Evolutionary conservation across 2,888 invertebrate species (phyloP), one percentile per base, ranked within the genome.

Genomic region (Drosophila nr. fundita): DNA sequence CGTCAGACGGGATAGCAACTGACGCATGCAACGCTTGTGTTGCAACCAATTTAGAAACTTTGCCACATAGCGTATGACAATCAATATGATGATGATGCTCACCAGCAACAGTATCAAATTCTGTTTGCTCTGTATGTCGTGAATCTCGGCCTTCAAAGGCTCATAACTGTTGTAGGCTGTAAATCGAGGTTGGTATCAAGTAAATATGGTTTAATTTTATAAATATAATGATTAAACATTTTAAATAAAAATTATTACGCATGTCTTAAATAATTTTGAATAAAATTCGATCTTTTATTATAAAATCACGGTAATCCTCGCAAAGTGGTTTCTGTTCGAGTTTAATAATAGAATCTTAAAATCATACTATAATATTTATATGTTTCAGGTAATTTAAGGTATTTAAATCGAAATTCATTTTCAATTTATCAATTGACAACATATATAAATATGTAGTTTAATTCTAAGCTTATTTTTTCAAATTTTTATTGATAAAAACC

Each of bases 11-110:
- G 82, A 82, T n/a, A 91, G 55, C 34, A 90, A 50, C 13, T 77
- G 66, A 0, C 75, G 70, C 5, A 91, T 30, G 64, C 82, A 87
- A 3, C 89, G 86, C 55, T 83, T 91, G 61, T 81, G 73, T 8
- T 78, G 78, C 30, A 92, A 55, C 90, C 92, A 92, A 18, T 82
- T 78, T 2, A 92, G 61, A 10, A 79, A 72, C 62, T 91, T 91
- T 29, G 85, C 76, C 55, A 81, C 67, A 74, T 90, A 92, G 7
- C 89, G 86, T n/a, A 88, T 62, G 30, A 70, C 76, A 34, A 92
- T 80, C 34, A 92, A 61, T 24, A 78, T 29, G 4, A 92, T 71
- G 5, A 92, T 52, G 10, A 92, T 73, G 60, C 77, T 75, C 50
- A 92, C 67, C 29, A 92, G 62, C n/a, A 91, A 65, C 18, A 92